Conservation (phyloP, 2,888 invertebrate species). For the Papilio gigon region DNA sequence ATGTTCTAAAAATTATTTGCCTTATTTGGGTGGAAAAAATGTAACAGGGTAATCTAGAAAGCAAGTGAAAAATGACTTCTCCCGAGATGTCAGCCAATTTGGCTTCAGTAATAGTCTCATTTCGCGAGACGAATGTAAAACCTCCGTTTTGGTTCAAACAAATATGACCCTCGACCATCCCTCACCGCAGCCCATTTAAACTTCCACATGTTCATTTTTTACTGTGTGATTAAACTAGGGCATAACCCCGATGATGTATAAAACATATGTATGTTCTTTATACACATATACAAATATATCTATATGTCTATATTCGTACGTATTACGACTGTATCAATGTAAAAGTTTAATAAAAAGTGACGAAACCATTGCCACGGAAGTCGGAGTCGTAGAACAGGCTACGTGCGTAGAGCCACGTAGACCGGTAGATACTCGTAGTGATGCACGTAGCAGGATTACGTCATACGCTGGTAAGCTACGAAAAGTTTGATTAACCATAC, state of each 20-base stretch:
- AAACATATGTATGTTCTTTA: no score
- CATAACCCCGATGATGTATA: no score
- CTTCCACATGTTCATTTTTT: not conserved
- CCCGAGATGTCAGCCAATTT: conserved; percentile 26
- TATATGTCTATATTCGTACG: no score
- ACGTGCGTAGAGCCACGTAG: conserved; percentile 61
- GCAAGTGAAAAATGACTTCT: conserved; percentile 49
- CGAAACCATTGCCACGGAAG: conserved; percentile 55
- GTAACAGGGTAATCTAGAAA: not conserved
- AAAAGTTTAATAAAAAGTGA: conserved; percentile 43
- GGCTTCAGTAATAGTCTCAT: conserved; percentile 26
- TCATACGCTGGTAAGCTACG: conserved; percentile 40
- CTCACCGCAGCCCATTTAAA: not conserved
- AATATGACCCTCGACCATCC: not conserved
- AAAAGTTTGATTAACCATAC: conserved; percentile 18
- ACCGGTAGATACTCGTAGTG: conserved; percentile 48
- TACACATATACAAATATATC: no score
- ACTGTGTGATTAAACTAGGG: no score
- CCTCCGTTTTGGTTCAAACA: conserved; percentile 6
- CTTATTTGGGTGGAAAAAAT: not conserved
- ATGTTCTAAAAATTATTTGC: not conserved
- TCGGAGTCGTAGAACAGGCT: conserved; percentile 51
- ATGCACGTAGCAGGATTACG: conserved; percentile 42
- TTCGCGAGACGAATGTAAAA: conserved; percentile 21
- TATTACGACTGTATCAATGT: conserved; percentile 40